These are phyloP conservation scores for Sylvilagus bachmani DNA, from an alignment of 2,113 vertebrate genomes.

Conservation along the genomic window DNA sequence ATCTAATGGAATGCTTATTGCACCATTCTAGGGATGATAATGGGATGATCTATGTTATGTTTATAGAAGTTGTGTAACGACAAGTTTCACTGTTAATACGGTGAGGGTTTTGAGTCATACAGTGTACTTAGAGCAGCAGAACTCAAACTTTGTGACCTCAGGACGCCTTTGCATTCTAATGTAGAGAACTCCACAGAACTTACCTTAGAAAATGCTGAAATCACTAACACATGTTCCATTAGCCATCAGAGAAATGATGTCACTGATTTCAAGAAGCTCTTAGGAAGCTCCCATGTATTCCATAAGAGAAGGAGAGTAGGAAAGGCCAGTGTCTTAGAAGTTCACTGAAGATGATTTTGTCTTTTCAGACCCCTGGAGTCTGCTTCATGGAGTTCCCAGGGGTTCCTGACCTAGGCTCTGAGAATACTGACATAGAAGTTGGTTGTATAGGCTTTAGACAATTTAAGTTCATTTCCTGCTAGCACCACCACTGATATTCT, in stretches of 20 bases:
- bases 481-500: neutral
- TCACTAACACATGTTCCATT: neutral
- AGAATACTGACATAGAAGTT: neutral
- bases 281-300: neutral
- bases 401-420: neutral
- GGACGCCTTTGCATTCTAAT: neutral
- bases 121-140: neutral
- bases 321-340: neutral
- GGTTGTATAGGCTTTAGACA: neutral
- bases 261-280: neutral
- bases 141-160: neutral
- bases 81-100: neutral
- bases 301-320: neutral
- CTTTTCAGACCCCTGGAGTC: neutral
- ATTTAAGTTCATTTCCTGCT: neutral
- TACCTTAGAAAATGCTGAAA: conserved; percentile 28
- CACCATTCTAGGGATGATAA: neutral
- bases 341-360: neutral
- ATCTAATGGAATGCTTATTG: neutral
- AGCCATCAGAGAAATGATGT: neutral
- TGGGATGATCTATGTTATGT: neutral
- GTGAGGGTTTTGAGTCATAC: neutral
- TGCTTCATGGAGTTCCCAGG: too few species aligned
- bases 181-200: neutral
- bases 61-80: neutral